Conservation (phyloP, 2,113 vertebrate species). For the Platysternon megacephalum region DNA sequence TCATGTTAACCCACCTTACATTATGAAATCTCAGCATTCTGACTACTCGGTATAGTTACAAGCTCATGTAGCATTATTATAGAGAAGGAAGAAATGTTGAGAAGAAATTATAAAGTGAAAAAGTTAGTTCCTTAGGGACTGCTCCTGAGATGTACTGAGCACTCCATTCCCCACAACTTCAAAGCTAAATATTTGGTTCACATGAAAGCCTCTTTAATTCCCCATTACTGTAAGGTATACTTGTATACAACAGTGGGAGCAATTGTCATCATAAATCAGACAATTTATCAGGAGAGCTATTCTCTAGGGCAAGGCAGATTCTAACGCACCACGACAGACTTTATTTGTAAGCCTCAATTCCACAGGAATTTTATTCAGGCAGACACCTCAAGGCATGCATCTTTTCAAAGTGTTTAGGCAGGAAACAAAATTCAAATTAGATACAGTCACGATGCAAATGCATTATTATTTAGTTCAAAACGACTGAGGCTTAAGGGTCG, state of each 20-base stretch:
- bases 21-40: constrained; percentile 26
- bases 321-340: constrained; percentile 72
- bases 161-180: constrained; percentile 61
- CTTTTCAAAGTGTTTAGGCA: constrained; percentile 71
- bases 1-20: neutral
- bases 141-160: constrained; percentile 62
- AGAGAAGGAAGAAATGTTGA: neutral
- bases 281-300: constrained; percentile 63
- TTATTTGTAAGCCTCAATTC: constrained; percentile 64
- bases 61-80: neutral
- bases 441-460: constrained; percentile 70
- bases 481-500: constrained; percentile 45
- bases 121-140: constrained; percentile 70
- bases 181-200: constrained; percentile 74
- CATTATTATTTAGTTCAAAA: constrained; percentile 72
- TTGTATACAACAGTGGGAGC: constrained; percentile 74
- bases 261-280: constrained; percentile 66
- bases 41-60: neutral
- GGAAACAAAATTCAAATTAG: constrained; percentile 76
- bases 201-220: constrained; percentile 77
- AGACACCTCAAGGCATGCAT: constrained; percentile 70
- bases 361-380: constrained; percentile 67
- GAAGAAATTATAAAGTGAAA: constrained; percentile 59
- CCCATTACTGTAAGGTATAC: constrained; percentile 76
- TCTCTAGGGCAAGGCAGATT: constrained; percentile 54